Conservation (phyloP, 2,113 vertebrate genomes). For the Macquaria ambigua region DNA sequence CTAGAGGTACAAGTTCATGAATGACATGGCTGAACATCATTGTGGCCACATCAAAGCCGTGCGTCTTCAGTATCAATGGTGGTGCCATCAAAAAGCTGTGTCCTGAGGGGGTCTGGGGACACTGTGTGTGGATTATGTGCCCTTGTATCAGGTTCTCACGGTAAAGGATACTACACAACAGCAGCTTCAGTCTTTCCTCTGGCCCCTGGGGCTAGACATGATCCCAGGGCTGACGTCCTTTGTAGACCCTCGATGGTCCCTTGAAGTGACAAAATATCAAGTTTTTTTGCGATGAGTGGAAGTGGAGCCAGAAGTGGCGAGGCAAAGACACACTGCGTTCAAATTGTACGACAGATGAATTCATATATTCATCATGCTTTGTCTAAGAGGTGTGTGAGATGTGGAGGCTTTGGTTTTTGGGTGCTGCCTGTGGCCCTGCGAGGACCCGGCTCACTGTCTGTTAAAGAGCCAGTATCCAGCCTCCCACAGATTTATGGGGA, state of each 20-base stretch:
- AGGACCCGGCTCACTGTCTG: conserved; percentile 73
- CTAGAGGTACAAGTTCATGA: conserved; percentile 79
- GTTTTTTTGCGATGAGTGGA: conserved; percentile 32
- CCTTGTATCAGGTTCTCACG: conserved; percentile 80
- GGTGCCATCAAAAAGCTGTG: conserved; percentile 80
- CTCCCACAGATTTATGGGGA: conserved; percentile 84
- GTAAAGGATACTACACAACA: conserved; percentile 84
- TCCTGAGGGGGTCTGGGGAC: conserved; percentile 77
- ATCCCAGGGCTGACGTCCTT: conserved; percentile 77
- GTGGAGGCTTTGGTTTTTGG: conserved; percentile 35
- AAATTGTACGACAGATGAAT: not conserved
- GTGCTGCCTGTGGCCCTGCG: conserved; percentile 66
- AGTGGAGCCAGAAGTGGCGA: not conserved
- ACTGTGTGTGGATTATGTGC: conserved; percentile 82
- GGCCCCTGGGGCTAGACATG: conserved; percentile 81
- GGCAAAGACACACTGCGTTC: not conserved
- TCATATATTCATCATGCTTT: not conserved
- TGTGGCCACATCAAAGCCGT: conserved; percentile 82
- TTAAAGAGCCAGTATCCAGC: conserved; percentile 74
- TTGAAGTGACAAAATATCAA: conserved; percentile 76
- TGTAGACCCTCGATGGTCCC: conserved; percentile 71
- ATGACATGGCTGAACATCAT: conserved; percentile 80
- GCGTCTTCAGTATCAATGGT: conserved; percentile 81
- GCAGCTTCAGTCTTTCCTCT: conserved; percentile 71
- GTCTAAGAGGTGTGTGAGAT: conserved; percentile 28